These are phyloP conservation scores for Cataglyphis livida DNA, from an alignment of 2,888 invertebrate genomes.

Conservation along the genomic window DNA sequence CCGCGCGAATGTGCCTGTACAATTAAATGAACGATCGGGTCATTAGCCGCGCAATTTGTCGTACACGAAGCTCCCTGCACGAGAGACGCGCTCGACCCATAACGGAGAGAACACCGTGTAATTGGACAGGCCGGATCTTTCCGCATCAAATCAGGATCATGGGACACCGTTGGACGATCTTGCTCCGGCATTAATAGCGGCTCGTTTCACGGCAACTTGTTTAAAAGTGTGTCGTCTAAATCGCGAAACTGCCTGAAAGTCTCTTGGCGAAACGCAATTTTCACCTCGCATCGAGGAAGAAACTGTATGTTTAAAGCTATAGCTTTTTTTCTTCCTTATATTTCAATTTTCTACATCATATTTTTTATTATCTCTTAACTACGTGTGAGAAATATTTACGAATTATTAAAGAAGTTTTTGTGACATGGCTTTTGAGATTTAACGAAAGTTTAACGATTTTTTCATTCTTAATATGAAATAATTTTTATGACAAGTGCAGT, in stretches of 20 bases:
- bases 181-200: background rate
- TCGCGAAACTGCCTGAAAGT: background rate
- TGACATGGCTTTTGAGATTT: background rate
- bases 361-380: background rate
- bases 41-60: slow-evolving; percentile 50
- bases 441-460: background rate
- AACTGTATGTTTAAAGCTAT: background rate
- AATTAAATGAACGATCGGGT: slow-evolving; percentile 52
- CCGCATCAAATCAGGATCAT: background rate
- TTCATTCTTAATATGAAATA: background rate
- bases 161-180: background rate
- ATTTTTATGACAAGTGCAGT: background rate
- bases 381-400: background rate
- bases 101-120: background rate
- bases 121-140: slow-evolving; percentile 26
- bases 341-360: background rate
- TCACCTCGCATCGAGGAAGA: background rate
- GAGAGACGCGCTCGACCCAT: background rate
- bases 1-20: slow-evolving; percentile 8
- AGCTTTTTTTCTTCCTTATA: background rate
- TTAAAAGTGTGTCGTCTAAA: slow-evolving; percentile 16
- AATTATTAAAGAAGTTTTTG: background rate
- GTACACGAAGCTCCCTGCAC: slow-evolving; percentile 12
- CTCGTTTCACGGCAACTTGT: background rate
- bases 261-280: background rate